Conservation (phyloP, 2,888 invertebrate species). For the Adelognathus sp. region DNA sequence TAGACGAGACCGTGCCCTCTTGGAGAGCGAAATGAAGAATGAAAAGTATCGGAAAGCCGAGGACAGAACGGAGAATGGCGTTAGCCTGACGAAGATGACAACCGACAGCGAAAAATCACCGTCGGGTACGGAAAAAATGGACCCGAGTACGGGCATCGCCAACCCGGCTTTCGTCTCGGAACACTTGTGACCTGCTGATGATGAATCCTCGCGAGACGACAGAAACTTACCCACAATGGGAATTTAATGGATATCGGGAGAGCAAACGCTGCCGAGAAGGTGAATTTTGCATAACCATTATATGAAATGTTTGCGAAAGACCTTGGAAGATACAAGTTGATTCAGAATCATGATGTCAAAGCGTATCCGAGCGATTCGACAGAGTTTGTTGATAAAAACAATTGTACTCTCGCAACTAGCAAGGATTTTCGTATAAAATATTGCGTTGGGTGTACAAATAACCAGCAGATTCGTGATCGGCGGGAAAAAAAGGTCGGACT, state of each 20-base stretch:
- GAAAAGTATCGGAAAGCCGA: conserved; percentile 75
- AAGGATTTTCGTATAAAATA: too few relatives aligned
- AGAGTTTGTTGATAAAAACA: too few relatives aligned
- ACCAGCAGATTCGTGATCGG: too few relatives aligned
- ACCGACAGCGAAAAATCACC: conserved; percentile 65
- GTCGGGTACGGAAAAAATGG: conserved; percentile 72
- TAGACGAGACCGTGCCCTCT: conserved; percentile 82
- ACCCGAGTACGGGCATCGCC: conserved; percentile 81
- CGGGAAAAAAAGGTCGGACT: too few relatives aligned
- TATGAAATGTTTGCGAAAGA: background rate
- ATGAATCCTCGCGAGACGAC: conserved; percentile 31
- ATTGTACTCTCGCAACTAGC: too few relatives aligned
- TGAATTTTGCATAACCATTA: background rate
- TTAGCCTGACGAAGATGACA: conserved; percentile 61
- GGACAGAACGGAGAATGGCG: conserved; percentile 76
- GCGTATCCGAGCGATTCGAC: too few relatives aligned
- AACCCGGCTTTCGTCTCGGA: conserved; percentile 81
- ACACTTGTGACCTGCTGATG: conserved; percentile 63
- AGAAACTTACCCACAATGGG: conserved; percentile 54
- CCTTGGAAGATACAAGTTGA: too few relatives aligned
- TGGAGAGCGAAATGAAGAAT: conserved; percentile 67
- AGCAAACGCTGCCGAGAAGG: conserved; percentile 28
- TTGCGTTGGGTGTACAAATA: too few relatives aligned
- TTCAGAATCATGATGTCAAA: too few relatives aligned
- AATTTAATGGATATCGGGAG: conserved; percentile 24